Percentiles rank a stretch among this genome's conserved stretches.
Conservation (phyloP, 2,113 vertebrate species). For the Eurypyga helias region DNA sequence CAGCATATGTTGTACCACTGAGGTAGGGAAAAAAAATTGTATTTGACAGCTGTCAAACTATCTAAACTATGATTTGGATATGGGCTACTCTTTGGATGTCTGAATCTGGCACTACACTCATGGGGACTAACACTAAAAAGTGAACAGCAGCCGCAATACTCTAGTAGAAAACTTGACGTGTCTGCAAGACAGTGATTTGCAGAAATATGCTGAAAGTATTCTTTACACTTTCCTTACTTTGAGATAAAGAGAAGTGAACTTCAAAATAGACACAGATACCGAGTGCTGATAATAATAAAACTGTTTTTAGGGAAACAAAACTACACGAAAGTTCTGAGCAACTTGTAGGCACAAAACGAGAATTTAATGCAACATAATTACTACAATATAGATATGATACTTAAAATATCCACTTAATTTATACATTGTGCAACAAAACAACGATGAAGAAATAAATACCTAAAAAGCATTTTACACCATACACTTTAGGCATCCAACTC, state of each 20-base stretch:
- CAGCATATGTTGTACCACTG: neutral
- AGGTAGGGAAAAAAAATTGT: neutral
- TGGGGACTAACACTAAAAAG: neutral
- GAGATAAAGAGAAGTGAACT: neutral
- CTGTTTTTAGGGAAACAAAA: neutral
- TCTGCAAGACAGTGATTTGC: neutral
- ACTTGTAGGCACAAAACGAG: neutral
- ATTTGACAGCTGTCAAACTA: slow-evolving; percentile 62
- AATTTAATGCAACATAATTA: neutral
- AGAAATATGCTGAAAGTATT: neutral
- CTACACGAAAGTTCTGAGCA: neutral
- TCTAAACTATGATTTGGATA: slow-evolving; percentile 20
- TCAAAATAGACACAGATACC: neutral
- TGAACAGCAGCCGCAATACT: neutral
- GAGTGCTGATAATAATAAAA: neutral
- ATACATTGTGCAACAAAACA: neutral
- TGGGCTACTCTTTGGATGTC: neutral
- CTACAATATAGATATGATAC: neutral
- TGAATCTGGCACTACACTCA: neutral
- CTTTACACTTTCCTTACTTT: neutral
- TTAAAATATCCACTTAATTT: neutral
- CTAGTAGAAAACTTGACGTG: neutral
- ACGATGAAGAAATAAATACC: neutral
- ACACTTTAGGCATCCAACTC: neutral
- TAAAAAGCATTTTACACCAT: neutral